Conservation (phyloP, 2,113 vertebrate species). For the Syrmaticus mikado region DNA sequence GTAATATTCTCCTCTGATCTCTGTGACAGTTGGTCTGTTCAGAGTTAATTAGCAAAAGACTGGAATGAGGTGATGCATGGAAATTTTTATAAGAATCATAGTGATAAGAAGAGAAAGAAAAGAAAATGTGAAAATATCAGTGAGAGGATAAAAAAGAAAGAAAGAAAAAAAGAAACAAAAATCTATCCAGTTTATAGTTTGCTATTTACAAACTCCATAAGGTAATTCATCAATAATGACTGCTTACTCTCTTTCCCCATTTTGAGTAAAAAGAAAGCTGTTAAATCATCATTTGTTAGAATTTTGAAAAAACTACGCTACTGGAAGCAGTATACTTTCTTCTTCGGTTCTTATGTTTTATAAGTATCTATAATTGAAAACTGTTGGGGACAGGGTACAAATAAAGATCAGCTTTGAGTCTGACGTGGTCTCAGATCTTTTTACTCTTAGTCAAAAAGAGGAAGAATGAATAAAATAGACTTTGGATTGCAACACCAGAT, state of each 20-base stretch:
- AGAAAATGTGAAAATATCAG: neutral
- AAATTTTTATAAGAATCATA: conserved; percentile 48
- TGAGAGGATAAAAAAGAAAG: neutral
- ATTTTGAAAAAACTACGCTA: neutral
- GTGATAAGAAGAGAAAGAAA: neutral
- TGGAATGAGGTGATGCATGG: conserved; percentile 19
- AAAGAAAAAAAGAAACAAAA: neutral
- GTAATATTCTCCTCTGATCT: conserved; percentile 68
- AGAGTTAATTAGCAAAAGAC: conserved; percentile 65
- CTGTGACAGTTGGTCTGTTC: conserved; percentile 44
- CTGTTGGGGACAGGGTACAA: no score
- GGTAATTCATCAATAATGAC: neutral
- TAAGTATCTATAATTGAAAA: neutral
- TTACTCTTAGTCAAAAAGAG: neutral
- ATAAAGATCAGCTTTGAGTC: neutral
- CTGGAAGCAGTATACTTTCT: neutral
- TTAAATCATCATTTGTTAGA: neutral
- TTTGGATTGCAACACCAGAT: neutral
- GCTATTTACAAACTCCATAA: neutral
- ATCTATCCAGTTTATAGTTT: neutral
- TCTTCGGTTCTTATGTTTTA: neutral
- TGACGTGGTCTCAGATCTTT: neutral
- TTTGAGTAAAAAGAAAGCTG: neutral
- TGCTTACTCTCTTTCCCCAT: neutral
- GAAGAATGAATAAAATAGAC: neutral